Percentiles rank a stretch among this genome's conserved stretches.
These are phyloP conservation scores for Mesoligia furuncula DNA, from an alignment of 2,888 invertebrate genomes.

Conservation along the genomic window DNA sequence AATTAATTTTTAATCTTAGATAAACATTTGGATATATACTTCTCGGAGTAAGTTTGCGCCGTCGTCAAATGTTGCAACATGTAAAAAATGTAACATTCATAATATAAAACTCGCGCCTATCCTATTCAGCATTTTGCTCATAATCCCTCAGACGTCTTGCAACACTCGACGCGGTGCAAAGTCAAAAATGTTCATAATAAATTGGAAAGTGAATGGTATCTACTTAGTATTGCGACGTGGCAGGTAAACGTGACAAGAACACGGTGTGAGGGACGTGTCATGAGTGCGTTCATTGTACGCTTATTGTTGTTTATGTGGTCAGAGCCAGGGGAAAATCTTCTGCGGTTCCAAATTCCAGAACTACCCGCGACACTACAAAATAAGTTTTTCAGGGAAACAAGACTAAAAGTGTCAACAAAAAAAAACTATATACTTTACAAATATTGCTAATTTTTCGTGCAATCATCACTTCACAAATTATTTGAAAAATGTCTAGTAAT, in stretches of 20 bases:
- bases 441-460: not conserved
- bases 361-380: not conserved
- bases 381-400: not conserved
- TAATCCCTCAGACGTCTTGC: slow-evolving; percentile 27
- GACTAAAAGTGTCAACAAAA: not conserved
- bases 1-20: slow-evolving; percentile 67
- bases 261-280: slow-evolving; percentile 25
- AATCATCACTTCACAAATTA: not conserved
- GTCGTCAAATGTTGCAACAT: slow-evolving; percentile 52
- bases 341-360: not conserved
- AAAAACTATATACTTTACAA: not conserved
- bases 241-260: slow-evolving; percentile 24
- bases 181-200: slow-evolving; percentile 57
- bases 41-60: slow-evolving; percentile 58
- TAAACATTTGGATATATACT: slow-evolving; percentile 64
- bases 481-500: not conserved
- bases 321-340: not conserved
- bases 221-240: slow-evolving; percentile 50
- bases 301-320: slow-evolving; percentile 24
- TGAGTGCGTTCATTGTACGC: slow-evolving; percentile 7
- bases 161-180: slow-evolving; percentile 40
- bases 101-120: slow-evolving; percentile 34
- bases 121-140: slow-evolving; percentile 52
- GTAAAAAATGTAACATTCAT: slow-evolving; percentile 18
- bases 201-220: slow-evolving; percentile 56